Conservation (phyloP, 2,888 invertebrate genomes). For the Erannis defoliaria region DNA sequence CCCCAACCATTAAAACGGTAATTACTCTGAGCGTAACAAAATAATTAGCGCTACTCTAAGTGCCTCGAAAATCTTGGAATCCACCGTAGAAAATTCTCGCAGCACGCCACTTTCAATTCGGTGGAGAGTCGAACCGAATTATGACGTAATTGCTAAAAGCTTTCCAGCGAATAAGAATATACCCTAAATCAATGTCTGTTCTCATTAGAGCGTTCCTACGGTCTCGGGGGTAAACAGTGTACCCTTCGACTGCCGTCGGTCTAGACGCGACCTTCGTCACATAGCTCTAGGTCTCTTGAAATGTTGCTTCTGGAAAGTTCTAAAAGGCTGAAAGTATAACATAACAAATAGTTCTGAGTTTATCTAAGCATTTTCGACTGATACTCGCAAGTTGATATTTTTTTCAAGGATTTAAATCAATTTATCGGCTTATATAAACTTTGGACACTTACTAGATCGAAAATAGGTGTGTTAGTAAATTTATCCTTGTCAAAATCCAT, state of each 20-base stretch:
- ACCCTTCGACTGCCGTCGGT: slow-evolving; percentile 63
- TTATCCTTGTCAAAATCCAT: not conserved
- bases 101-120: slow-evolving; percentile 48
- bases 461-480: not conserved
- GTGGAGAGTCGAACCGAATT: slow-evolving; percentile 54
- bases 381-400: too few relatives aligned
- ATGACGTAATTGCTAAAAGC: slow-evolving; percentile 67
- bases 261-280: slow-evolving; percentile 61
- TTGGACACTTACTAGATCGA: not conserved
- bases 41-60: slow-evolving; percentile 16
- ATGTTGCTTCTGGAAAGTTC: not conserved
- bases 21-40: slow-evolving; percentile 11
- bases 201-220: slow-evolving; percentile 61
- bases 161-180: slow-evolving; percentile 52
- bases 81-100: slow-evolving; percentile 26
- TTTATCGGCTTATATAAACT: too few relatives aligned
- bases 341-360: too few relatives aligned
- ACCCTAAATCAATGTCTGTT: slow-evolving; percentile 65
- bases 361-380: too few relatives aligned
- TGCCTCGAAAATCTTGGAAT: slow-evolving; percentile 26
- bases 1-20: not conserved
- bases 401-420: too few relatives aligned
- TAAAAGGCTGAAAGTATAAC: too few relatives aligned
- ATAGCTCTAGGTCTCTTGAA: slow-evolving; percentile 44
- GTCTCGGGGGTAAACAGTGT: slow-evolving; percentile 59